These are phyloP conservation scores for Gymnoscopelus braueri DNA, from an alignment of 2,797 vertebrate genomes.

Conservation along the genomic window DNA sequence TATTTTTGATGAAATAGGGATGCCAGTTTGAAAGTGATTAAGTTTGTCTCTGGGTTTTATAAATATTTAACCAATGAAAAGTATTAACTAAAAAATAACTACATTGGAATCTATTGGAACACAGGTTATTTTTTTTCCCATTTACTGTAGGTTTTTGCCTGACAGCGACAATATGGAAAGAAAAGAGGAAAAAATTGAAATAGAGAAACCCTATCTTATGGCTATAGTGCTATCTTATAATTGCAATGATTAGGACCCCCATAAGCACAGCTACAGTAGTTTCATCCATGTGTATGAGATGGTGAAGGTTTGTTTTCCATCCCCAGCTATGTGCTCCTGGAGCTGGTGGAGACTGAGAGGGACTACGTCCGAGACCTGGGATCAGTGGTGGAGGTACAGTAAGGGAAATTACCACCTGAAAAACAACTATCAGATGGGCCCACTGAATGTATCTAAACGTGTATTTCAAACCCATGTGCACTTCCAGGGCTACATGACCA, in stretches of 20 bases:
- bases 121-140: slow-evolving; percentile 29
- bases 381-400: slow-evolving; percentile 91
- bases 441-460: too few relatives aligned
- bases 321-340: slow-evolving; percentile 93
- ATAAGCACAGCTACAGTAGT: slow-evolving; percentile 18
- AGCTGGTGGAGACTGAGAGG: slow-evolving; percentile 96
- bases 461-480: slow-evolving; percentile 10
- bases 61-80: too few relatives aligned
- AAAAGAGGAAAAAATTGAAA: too few relatives aligned
- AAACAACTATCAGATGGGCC: not conserved
- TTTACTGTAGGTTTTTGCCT: slow-evolving; percentile 3
- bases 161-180: slow-evolving; percentile 15
- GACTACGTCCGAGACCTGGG: slow-evolving; percentile 97
- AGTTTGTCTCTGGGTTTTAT: not conserved
- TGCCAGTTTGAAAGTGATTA: too few relatives aligned
- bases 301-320: slow-evolving; percentile 46
- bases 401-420: slow-evolving; percentile 19
- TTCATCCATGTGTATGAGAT: slow-evolving; percentile 29
- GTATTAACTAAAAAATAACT: too few relatives aligned
- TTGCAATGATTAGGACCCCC: too few relatives aligned
- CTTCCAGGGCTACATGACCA: slow-evolving; percentile 93
- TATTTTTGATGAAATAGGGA: too few relatives aligned
- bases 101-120: too few relatives aligned
- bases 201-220: too few relatives aligned
- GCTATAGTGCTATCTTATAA: too few relatives aligned